These are phyloP conservation scores for Pseudochaenichthys georgianus DNA, from an alignment of 2,797 vertebrate genomes.

Conservation along the genomic window DNA sequence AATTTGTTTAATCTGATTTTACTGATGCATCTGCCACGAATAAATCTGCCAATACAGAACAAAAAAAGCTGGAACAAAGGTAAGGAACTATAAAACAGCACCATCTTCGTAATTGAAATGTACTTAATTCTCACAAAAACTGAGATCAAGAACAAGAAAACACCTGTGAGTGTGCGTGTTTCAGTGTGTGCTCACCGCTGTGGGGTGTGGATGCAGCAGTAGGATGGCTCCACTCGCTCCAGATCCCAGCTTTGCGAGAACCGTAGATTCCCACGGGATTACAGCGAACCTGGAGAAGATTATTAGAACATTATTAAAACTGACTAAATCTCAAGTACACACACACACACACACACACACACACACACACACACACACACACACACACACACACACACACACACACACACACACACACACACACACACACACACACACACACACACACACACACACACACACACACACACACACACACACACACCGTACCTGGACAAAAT, in stretches of 20 bases:
- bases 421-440: constrained; percentile 1
- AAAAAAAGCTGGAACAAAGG: constrained; percentile 14
- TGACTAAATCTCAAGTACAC: too few species aligned
- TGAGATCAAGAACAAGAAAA: constrained; percentile 30
- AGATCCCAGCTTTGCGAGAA: constrained; percentile 96
- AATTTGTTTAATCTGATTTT: constrained; percentile 20
- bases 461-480: neutral
- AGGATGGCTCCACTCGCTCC: constrained; percentile 98
- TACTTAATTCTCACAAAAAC: constrained; percentile 9
- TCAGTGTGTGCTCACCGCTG: constrained; percentile 85
- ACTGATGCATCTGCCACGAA: constrained; percentile 29
- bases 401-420: too few species aligned
- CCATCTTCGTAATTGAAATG: too few species aligned
- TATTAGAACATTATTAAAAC: neutral
- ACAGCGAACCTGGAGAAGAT: constrained; percentile 88
- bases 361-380: too few species aligned
- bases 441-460: neutral
- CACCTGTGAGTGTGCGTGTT: constrained; percentile 5
- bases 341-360: neutral
- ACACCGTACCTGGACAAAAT: constrained; percentile 92
- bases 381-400: too few species aligned
- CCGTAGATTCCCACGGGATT: constrained; percentile 98
- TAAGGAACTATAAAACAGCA: constrained; percentile 1
- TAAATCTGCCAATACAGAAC: constrained; percentile 28
- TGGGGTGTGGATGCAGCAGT: constrained; percentile 96